Evolutionary conservation across 2,888 invertebrate genomes (phyloP), one percentile per base, ranked within the genome.

Genomic region (Sphaeridia pumilis): DNA sequence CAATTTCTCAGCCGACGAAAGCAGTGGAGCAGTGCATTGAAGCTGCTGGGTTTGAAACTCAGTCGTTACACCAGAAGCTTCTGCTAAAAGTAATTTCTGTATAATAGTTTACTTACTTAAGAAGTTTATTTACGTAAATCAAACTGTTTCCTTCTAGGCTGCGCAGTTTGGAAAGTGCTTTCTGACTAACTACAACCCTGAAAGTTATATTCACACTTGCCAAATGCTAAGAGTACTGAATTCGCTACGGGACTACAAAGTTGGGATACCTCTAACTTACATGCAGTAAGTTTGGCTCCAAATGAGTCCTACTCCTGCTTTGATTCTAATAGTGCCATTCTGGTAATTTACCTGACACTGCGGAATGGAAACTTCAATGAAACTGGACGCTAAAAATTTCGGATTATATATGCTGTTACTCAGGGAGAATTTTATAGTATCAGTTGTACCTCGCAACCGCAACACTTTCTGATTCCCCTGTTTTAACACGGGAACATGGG

Each of bases 101-200:
- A 10, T 31, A 10, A 7, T 10, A 31, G 31, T 31, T 31, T 10
- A 31, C n/a, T 31, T 10, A 10, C 31, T 31, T 31, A 14, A 31
- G 10, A 31, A 10, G 7, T 31, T 31, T 31, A 31, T 10, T 31
- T 31, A 10, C 14, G 31, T 31, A 14, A 31, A 31, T 31, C 14
- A 31, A 31, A 31, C 14, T 7, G 31, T 31, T 51, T 24, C 36
- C 43, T 67, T 69, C 24, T 65, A 84, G 83, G 84, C 94, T 10
- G 93, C 94, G 0, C 87, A 92, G 68, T 94, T 93, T 74, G 95
- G 95, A 5, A 94, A 93, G 73, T 86, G 88, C 48, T 95, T 94
- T 69, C 77, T 90, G 47, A 76, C 80, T 26, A 82, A 80, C 55
- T 78, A 81, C 41, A 78, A 79, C 68, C 77, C 87, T 0, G 82